Conservation (phyloP, 2,113 vertebrate genomes). For the Piaya cayana region DNA sequence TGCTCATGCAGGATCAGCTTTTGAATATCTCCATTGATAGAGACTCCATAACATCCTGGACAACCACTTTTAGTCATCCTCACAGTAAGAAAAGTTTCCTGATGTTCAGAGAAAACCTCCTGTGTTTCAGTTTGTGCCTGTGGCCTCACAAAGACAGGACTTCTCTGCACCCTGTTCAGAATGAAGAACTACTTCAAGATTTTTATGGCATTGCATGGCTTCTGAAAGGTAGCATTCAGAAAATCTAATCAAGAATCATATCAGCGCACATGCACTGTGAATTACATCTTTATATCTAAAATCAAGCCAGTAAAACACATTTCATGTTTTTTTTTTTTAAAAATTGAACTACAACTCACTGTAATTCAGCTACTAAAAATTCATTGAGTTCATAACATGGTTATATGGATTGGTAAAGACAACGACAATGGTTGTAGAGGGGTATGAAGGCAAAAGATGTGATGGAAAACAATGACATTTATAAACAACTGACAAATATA, state of each 20-base stretch:
- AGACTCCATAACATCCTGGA: background rate
- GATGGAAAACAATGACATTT: background rate
- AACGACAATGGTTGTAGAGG: fast-evolving
- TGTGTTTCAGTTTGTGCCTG: background rate
- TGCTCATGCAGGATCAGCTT: background rate
- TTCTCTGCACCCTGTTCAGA: background rate
- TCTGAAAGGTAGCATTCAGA: background rate
- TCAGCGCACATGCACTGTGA: background rate
- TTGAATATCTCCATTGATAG: background rate
- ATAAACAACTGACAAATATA: background rate
- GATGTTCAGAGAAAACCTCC: background rate
- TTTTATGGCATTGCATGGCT: background rate
- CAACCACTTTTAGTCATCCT: background rate
- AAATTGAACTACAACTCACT: background rate
- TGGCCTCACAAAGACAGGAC: background rate
- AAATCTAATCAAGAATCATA: background rate
- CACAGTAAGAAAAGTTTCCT: background rate
- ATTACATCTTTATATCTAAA: background rate
- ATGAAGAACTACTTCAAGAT: background rate
- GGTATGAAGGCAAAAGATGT: fast-evolving
- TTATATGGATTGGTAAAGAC: background rate
- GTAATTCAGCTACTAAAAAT: background rate
- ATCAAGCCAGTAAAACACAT: background rate
- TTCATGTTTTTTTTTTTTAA: background rate
- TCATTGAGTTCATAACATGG: background rate